Evolutionary conservation across 1,140 invertebrate genomes (phyloP), one percentile per base, ranked within the genome.

Genomic region (Portunus trituberculatus): DNA sequence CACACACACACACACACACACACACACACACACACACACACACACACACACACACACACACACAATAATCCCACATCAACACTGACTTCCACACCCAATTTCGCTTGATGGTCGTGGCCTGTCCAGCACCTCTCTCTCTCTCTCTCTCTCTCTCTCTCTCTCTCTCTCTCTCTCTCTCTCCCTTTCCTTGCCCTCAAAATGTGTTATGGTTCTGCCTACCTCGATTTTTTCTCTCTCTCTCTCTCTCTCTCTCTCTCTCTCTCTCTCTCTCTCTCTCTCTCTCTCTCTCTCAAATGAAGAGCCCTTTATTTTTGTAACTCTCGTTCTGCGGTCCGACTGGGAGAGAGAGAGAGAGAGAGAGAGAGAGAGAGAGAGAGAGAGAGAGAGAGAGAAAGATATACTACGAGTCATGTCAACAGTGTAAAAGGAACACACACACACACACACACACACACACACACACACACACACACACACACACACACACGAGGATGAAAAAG

Each of bases 1-100:
- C 67, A 76, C 67, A 76, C 67, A 76, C 67, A 76, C 67, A 76
- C 67, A 76, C 67, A 76, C 67, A 76, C 67, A 76, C 67, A 76
- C 67, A 76, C 67, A 76, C 67, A 76, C 67, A 76, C 67, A 76
- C 67, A 76, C 67, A 76, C 67, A 76, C 67, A 76, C 67, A 76
- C 67, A 76, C 67, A 76, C 67, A 76, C 67, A 76, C 67, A 76
- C 67, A 76, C 67, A n/a, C 20, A n/a, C 20, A 76, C 12, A n/a
- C 67, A 7, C 67, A 76, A 76, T 76, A 76, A 76, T 76, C 20
- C 20, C 67, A 76, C 67, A 76, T 76, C 67, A 76, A 76, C 67
- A 76, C 20, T 76, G 67, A 76, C 67, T 76, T 76, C 20, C 67
- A 76, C 67, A 20, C 67, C 67, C 67, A 76, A 76, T 76, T 76